phyloP scores from a whole-genome alignment of 2,797 vertebrate genomes.

The Centroberyx gerrardi region DNA sequence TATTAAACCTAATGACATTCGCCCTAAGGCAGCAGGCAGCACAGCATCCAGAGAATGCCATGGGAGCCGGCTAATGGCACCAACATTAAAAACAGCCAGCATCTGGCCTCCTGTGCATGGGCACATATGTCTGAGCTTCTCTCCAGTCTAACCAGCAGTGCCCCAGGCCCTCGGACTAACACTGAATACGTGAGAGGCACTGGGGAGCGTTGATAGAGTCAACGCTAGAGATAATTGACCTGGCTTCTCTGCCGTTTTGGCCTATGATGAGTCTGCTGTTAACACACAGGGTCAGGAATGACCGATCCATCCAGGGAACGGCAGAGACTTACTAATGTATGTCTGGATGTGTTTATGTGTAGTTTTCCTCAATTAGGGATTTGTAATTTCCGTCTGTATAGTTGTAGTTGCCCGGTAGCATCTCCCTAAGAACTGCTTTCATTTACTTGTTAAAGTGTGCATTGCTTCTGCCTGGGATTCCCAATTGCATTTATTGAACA shows the following conservation, averaged over 20 bases:
- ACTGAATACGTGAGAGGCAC: conserved; percentile 64
- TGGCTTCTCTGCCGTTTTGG: conserved; percentile 42
- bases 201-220: conserved; percentile 55
- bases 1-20: conserved; percentile 78
- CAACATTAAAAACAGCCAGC: conserved; percentile 76
- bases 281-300: conserved; percentile 45
- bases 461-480: conserved; percentile 25
- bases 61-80: conserved; percentile 76
- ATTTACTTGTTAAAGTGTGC: conserved; percentile 28
- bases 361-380: conserved; percentile 50
- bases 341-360: conserved; percentile 60
- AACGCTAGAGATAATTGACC: conserved; percentile 59
- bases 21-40: conserved; percentile 68
- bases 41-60: conserved; percentile 71
- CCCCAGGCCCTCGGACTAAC: conserved; percentile 66
- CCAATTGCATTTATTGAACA: conserved; percentile 39
- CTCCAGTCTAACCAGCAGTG: conserved; percentile 57
- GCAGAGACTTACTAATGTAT: conserved; percentile 28
- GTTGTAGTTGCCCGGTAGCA: conserved; percentile 1
- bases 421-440: background rate
- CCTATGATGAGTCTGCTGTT: conserved; percentile 56
- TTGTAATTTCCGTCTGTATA: conserved; percentile 40
- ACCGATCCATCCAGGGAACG: conserved; percentile 38
- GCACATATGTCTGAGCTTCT: conserved; percentile 70
- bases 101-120: conserved; percentile 74